A percentile compares a stretch with the other conserved stretches of the same genome.
phyloP scores from a whole-genome alignment of 2,797 vertebrate genomes.

The Galaxias olidus region DNA sequence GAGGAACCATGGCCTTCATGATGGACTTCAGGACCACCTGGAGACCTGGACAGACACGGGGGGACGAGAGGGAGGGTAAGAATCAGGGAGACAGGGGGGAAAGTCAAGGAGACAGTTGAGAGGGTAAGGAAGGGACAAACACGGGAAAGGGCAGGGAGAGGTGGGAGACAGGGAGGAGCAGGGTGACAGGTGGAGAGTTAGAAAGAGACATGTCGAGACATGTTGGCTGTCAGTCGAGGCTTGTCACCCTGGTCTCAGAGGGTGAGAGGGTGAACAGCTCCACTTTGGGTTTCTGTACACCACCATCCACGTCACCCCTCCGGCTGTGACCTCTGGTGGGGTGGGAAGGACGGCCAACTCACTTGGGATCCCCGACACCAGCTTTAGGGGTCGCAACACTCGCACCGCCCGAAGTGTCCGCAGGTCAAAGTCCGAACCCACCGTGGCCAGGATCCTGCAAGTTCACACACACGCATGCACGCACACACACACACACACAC shows the following conservation, averaged over 20 bases:
- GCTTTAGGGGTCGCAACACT: slow-evolving; percentile 91
- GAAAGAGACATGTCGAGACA: not conserved
- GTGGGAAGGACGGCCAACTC: slow-evolving; percentile 63
- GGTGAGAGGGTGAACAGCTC: not conserved
- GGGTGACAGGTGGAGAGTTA: not conserved
- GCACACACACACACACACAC: slow-evolving; percentile 23
- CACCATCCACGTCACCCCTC: not conserved
- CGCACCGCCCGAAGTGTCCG: slow-evolving; percentile 90
- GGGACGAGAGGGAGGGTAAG: slow-evolving; percentile 10
- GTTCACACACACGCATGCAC: not conserved
- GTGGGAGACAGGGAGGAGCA: not conserved
- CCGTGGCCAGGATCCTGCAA: slow-evolving; percentile 88
- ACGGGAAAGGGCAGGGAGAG: not conserved
- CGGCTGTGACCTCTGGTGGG: not conserved
- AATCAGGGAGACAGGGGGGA: not conserved
- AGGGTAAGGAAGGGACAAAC: not conserved
- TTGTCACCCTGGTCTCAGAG: no score
- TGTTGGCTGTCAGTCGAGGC: not conserved
- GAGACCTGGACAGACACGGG: slow-evolving; percentile 75
- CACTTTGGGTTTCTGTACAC: not conserved
- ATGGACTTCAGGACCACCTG: slow-evolving; percentile 99
- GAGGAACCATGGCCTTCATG: slow-evolving; percentile 99
- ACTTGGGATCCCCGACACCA: slow-evolving; percentile 98
- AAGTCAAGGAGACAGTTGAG: not conserved
- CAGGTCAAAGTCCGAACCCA: slow-evolving; percentile 93